Evolutionary conservation across 2,113 vertebrate species (phyloP).

Genomic region (Sturnira hondurensis): DNA sequence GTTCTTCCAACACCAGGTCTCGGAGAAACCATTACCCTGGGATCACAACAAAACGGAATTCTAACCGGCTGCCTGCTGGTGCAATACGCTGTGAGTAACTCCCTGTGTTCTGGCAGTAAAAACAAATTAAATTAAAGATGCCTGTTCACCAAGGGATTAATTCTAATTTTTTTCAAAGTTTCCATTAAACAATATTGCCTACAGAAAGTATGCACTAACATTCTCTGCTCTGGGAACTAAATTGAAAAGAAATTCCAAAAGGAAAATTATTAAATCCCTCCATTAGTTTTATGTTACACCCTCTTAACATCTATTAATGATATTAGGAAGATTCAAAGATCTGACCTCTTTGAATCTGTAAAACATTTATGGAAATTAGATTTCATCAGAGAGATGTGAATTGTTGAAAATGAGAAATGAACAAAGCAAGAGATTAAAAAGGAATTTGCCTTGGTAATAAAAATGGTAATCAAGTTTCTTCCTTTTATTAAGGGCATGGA

Average conservation of each 20-base stretch:
- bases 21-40: conserved; percentile 68
- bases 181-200: conserved; percentile 80
- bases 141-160: conserved; percentile 77
- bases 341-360: conserved; percentile 60
- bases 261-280: conserved; percentile 79
- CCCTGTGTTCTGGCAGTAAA: conserved; percentile 75
- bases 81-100: conserved; percentile 41
- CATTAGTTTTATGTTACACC: conserved; percentile 70
- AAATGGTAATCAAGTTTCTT: not conserved
- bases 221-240: conserved; percentile 32
- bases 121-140: conserved; percentile 83
- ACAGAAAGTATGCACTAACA: conserved; percentile 63
- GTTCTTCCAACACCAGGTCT: conserved; percentile 26
- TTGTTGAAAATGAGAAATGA: conserved; percentile 28
- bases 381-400: not conserved
- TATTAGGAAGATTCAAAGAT: conserved; percentile 74
- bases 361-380: conserved; percentile 67
- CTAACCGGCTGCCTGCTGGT: conserved; percentile 64
- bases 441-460: conserved; percentile 13
- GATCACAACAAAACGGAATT: conserved; percentile 68
- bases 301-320: conserved; percentile 73
- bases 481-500: not conserved
- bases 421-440: conserved; percentile 29
- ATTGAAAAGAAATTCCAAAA: conserved; percentile 71
- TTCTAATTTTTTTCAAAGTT: conserved; percentile 81